These are phyloP conservation scores for Enteromius viviparus DNA, from an alignment of 2,797 vertebrate species.

Conservation along the genomic window DNA sequence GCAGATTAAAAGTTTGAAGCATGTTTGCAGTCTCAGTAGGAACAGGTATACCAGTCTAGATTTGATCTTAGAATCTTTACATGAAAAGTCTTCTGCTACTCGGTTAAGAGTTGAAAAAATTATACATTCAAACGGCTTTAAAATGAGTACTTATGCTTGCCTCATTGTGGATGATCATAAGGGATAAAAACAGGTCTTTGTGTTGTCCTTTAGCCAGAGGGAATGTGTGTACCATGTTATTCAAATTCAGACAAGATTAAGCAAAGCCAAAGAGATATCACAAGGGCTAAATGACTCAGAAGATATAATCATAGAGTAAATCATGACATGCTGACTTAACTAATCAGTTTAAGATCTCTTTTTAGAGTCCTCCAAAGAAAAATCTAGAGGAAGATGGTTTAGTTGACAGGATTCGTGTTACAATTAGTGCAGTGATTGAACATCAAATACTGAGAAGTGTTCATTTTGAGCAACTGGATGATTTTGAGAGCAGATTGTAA, in stretches of 20 bases:
- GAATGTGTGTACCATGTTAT: slow-evolving; percentile 38
- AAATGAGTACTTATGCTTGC: background rate
- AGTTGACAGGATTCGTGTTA: background rate
- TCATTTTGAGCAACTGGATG: background rate
- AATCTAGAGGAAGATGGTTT: slow-evolving; percentile 11
- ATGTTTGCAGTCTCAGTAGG: slow-evolving; percentile 18
- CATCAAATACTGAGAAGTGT: slow-evolving; percentile 2
- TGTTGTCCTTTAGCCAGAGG: slow-evolving; percentile 45
- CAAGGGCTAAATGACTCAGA: slow-evolving; percentile 27
- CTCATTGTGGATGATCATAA: background rate
- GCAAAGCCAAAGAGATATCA: slow-evolving; percentile 32
- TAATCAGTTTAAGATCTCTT: slow-evolving; percentile 49
- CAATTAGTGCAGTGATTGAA: background rate
- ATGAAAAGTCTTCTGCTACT: background rate
- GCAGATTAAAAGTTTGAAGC: slow-evolving; percentile 28
- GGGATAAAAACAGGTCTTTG: slow-evolving; percentile 35
- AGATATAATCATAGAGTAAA: slow-evolving; percentile 15
- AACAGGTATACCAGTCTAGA: slow-evolving; percentile 14
- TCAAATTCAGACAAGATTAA: slow-evolving; percentile 44
- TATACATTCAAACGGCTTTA: background rate
- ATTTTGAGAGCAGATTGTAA: slow-evolving; percentile 30
- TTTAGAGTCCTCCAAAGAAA: slow-evolving; percentile 34
- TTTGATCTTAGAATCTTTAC: background rate
- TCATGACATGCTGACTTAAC: slow-evolving; percentile 19
- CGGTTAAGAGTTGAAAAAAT: background rate